phyloP scores from a whole-genome alignment of 2,797 vertebrate species.

The Cheirogaleus major region DNA sequence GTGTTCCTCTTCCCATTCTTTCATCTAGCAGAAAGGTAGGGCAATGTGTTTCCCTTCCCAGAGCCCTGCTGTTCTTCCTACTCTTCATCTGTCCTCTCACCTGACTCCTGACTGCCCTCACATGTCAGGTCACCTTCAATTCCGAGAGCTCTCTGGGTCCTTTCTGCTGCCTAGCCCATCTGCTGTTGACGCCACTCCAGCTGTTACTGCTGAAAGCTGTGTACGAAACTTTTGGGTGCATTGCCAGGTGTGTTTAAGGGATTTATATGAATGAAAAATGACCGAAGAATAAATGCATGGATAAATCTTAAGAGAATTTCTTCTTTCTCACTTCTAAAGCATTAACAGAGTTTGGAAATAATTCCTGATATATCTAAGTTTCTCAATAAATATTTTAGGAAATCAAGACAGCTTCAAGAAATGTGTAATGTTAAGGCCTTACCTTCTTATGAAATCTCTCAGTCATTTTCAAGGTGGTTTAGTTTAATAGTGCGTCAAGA shows the following conservation, averaged over 20 bases:
- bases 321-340: background rate
- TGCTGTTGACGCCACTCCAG: background rate
- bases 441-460: background rate
- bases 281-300: background rate
- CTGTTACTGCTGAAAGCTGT: background rate
- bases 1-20: background rate
- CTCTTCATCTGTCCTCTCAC: background rate
- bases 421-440: background rate
- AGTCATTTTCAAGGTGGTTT: conserved; percentile 30
- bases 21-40: background rate
- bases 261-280: conserved; percentile 3
- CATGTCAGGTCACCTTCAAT: background rate
- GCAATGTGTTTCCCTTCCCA: background rate
- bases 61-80: background rate
- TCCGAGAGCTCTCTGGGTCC: background rate
- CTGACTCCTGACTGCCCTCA: background rate
- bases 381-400: conserved; percentile 47
- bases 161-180: background rate
- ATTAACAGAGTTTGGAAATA: conserved; percentile 5
- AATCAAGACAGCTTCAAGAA: background rate
- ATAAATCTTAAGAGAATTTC: background rate
- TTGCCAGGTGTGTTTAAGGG: background rate
- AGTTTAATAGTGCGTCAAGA: background rate
- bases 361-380: background rate
- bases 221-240: background rate